phyloP scores from a whole-genome alignment of 2,888 invertebrate genomes.

The Andrena haemorrhoa region DNA sequence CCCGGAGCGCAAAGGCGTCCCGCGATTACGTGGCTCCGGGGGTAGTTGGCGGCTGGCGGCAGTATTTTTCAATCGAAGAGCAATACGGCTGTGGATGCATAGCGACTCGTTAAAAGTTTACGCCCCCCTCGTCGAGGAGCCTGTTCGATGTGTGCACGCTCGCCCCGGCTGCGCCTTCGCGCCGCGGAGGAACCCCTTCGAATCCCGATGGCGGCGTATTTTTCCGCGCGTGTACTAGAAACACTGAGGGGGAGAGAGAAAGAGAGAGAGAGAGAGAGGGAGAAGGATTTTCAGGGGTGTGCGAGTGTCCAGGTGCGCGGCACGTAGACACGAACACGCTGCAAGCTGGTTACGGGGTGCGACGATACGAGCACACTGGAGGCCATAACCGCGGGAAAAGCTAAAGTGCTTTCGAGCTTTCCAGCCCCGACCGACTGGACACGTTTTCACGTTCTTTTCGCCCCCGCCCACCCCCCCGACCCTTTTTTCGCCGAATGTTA shows the following conservation, averaged over 20 bases:
- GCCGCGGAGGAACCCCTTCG: constrained; percentile 33
- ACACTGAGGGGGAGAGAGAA: neutral
- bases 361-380: constrained; percentile 17
- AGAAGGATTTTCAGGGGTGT: neutral
- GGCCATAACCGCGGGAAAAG: constrained; percentile 46
- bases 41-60: neutral
- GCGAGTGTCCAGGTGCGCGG: constrained; percentile 24
- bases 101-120: constrained; percentile 73
- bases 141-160: constrained; percentile 1
- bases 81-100: constrained; percentile 31
- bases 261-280: neutral
- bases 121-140: constrained; percentile 36
- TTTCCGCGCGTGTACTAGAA: constrained; percentile 1
- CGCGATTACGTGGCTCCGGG: neutral
- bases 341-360: constrained; percentile 39
- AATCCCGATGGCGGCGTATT: constrained; percentile 29
- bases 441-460: constrained; percentile 30
- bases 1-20: neutral
- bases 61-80: constrained; percentile 48
- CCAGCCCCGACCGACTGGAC: constrained; percentile 19
- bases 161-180: constrained; percentile 14
- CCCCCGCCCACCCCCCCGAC: neutral
- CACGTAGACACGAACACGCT: constrained; percentile 18
- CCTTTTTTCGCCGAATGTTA: neutral
- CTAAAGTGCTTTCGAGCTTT: constrained; percentile 60